Conservation (phyloP, 1,140 invertebrate species). For the Drosophila novamexicana region DNA sequence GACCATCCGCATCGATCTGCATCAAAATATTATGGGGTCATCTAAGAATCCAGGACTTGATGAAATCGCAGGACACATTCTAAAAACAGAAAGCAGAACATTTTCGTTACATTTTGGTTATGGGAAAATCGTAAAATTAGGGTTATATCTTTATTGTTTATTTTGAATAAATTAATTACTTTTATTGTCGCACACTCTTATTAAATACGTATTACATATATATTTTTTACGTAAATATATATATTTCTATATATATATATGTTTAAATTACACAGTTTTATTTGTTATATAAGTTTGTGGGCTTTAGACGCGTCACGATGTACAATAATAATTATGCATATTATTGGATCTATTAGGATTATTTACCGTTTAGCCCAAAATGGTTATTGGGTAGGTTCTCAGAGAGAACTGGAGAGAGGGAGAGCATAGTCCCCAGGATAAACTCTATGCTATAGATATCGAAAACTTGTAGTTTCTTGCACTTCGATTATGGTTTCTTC, state of each 20-base stretch:
- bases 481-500: conserved; percentile 63
- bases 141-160: conserved; percentile 3
- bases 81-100: too few relatives aligned
- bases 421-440: conserved; percentile 12
- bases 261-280: conserved; percentile 69
- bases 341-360: conserved; percentile 68
- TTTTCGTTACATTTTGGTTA: too few relatives aligned
- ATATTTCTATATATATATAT: conserved; percentile 9
- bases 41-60: too few relatives aligned
- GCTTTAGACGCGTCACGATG: conserved; percentile 22
- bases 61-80: too few relatives aligned
- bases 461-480: conserved; percentile 77
- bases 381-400: conserved; percentile 4
- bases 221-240: conserved; percentile 14
- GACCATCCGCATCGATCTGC: too few relatives aligned
- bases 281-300: conserved; percentile 24
- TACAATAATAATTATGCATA: conserved; percentile 42
- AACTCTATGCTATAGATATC: conserved; percentile 45
- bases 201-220: conserved; percentile 48
- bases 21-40: too few relatives aligned
- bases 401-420: neutral
- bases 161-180: conserved; percentile 81
- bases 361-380: conserved; percentile 27
- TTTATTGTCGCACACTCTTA: conserved; percentile 84
- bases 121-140: neutral